phyloP scores from a whole-genome alignment of 2,113 vertebrate genomes.

The Mobula birostris region DNA sequence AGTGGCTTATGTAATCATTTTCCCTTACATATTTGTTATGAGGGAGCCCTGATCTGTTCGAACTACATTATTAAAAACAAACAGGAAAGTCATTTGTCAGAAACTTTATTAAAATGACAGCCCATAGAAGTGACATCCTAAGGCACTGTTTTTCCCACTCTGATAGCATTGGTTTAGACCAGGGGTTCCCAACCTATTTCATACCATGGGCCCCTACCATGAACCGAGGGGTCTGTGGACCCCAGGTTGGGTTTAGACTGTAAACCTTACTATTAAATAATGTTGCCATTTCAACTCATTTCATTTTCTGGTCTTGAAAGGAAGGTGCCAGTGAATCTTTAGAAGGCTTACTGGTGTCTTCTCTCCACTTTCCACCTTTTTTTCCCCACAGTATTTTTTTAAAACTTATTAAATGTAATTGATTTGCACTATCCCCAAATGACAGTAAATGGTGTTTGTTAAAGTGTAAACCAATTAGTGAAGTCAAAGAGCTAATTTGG shows the following conservation, averaged over 20 bases:
- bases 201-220: no score
- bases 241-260: no score
- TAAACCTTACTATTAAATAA: background rate
- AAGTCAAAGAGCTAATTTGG: conserved; percentile 4
- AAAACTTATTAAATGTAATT: background rate
- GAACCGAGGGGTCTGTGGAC: no score
- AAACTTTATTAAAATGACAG: background rate
- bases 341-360: background rate
- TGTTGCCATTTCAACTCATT: background rate
- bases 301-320: background rate
- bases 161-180: background rate
- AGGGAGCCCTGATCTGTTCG: background rate
- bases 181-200: no score
- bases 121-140: background rate
- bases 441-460: background rate
- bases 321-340: background rate
- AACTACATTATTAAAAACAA: background rate
- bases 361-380: background rate
- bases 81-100: background rate
- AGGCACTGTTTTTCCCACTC: background rate
- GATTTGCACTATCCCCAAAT: background rate
- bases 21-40: background rate
- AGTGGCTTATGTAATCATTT: background rate
- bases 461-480: conserved; percentile 18
- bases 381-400: background rate